Conservation (phyloP, 2,113 vertebrate species). For the Equus przewalskii region DNA sequence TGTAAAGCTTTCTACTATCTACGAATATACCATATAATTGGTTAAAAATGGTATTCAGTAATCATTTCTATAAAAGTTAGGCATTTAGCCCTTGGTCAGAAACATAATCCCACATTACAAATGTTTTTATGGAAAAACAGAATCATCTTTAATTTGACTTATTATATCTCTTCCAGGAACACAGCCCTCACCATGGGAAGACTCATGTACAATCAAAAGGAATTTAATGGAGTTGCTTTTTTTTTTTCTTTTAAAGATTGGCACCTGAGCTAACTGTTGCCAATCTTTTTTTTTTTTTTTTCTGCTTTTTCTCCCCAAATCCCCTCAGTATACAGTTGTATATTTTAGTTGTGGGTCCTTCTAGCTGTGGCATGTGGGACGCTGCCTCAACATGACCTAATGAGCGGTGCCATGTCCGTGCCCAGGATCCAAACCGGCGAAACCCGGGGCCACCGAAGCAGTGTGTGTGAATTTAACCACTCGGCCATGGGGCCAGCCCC, state of each 20-base stretch:
- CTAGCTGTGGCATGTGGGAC: too few species aligned
- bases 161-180: background rate
- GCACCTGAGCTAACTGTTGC: too few species aligned
- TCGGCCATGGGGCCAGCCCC: too few species aligned
- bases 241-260: background rate
- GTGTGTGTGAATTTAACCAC: too few species aligned
- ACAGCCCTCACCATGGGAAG: background rate
- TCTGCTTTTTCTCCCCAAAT: too few species aligned
- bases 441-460: too few species aligned
- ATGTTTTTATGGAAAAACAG: background rate
- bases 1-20: background rate
- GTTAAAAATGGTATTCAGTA: background rate
- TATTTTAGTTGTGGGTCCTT: too few species aligned
- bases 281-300: too few species aligned
- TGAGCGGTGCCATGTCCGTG: too few species aligned
- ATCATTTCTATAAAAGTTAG: background rate
- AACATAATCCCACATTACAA: background rate
- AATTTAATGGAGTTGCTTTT: background rate
- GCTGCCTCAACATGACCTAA: too few species aligned
- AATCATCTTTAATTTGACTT: conserved; percentile 29
- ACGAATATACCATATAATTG: background rate
- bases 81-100: background rate
- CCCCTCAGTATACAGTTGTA: too few species aligned
- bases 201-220: background rate
- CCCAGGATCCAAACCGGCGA: too few species aligned